Conservation (phyloP, 2,113 vertebrate genomes). For the Pseudorasbora parva region DNA sequence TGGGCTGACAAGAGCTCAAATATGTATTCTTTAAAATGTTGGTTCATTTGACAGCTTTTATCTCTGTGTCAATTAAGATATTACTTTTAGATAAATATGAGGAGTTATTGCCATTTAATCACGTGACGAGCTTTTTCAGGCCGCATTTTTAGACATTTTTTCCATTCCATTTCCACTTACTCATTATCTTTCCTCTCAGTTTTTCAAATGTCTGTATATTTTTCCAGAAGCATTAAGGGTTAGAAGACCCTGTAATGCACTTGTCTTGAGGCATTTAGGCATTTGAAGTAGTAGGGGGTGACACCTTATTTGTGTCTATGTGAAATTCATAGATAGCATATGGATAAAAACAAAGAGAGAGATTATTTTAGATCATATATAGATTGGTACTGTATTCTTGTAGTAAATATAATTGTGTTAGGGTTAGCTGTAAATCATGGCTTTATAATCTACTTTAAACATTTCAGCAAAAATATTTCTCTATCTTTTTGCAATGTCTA, state of each 20-base stretch:
- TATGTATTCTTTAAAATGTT: neutral
- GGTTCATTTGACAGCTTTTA: neutral
- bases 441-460: no score
- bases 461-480: neutral
- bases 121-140: no score
- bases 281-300: neutral
- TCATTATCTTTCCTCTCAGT: neutral
- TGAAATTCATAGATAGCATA: neutral
- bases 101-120: neutral
- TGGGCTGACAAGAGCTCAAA: no score
- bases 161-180: neutral
- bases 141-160: neutral
- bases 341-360: neutral
- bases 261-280: neutral
- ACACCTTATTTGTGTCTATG: neutral
- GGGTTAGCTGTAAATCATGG: neutral
- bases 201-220: neutral
- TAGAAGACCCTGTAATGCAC: neutral
- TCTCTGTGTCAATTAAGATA: neutral
- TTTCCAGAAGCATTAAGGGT: neutral
- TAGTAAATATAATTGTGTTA: neutral
- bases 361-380: neutral
- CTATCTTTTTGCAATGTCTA: constrained; percentile 7
- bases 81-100: neutral
- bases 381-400: neutral